Evolutionary conservation across 2,797 vertebrate species (phyloP).

Genomic region (Enteromius mattozi): DNA sequence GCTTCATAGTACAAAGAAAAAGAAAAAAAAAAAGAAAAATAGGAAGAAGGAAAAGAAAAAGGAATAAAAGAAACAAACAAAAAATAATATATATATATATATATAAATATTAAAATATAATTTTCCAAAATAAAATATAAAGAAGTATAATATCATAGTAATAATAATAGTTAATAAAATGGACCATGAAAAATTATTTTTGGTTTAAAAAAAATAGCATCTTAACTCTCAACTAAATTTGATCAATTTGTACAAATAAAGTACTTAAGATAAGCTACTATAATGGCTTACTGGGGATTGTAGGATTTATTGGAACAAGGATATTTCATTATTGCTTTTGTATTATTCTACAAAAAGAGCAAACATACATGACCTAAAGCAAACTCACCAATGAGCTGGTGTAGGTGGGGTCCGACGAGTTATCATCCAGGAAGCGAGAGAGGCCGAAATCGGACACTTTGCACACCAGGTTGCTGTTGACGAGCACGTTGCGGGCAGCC

Average conservation of each 20-base stretch:
- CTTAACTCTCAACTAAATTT: background rate
- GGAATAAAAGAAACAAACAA: too few species aligned
- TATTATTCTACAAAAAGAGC: background rate
- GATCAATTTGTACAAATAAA: background rate
- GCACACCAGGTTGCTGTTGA: conserved; percentile 99
- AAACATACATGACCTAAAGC: background rate
- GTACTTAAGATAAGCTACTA: background rate
- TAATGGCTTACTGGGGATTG: background rate
- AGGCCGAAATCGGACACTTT: conserved; percentile 98
- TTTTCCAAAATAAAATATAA: too few species aligned
- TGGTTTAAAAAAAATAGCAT: background rate
- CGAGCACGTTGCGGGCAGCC: conserved; percentile 95
- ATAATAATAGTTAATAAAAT: background rate
- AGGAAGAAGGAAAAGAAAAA: too few species aligned
- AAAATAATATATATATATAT: too few species aligned
- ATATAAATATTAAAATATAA: too few species aligned
- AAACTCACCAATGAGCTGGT: conserved; percentile 94
- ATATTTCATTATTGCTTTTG: background rate
- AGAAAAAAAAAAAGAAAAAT: too few species aligned
- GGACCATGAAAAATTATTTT: background rate
- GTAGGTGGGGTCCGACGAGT: conserved; percentile 94
- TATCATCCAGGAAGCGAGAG: conserved; percentile 96
- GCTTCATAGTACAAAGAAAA: too few species aligned
- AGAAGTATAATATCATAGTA: background rate
- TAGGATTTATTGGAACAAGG: background rate